Evolutionary conservation across 1,140 invertebrate species (phyloP).

Genomic region (Hyposmocoma kahamanoa): DNA sequence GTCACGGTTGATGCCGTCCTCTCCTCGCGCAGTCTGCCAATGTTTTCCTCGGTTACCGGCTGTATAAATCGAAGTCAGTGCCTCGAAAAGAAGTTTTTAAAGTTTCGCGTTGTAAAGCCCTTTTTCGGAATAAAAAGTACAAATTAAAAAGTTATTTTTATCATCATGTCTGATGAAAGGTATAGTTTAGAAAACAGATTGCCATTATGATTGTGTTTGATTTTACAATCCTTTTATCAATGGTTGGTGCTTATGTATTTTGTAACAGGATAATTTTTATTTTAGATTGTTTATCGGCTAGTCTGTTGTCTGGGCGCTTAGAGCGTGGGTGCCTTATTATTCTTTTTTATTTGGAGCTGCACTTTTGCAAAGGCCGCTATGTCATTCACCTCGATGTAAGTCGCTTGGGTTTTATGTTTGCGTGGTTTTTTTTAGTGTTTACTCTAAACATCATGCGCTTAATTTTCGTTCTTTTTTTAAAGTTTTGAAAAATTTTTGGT

Average conservation of each 20-base stretch:
- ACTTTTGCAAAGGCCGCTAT: slow-evolving; percentile 24
- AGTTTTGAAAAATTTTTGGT: too few species aligned
- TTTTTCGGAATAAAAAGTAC: slow-evolving; percentile 23
- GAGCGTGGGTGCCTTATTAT: slow-evolving; percentile 22
- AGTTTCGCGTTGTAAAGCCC: slow-evolving; percentile 18
- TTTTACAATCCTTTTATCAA: too few species aligned
- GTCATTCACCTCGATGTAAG: slow-evolving; percentile 67
- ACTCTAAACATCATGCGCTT: too few species aligned
- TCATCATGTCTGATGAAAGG: slow-evolving; percentile 41
- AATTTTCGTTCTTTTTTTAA: too few species aligned
- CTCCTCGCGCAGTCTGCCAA: slow-evolving; percentile 23
- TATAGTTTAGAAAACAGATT: slow-evolving; percentile 18
- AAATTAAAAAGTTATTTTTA: slow-evolving; percentile 15
- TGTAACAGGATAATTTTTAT: slow-evolving; percentile 19
- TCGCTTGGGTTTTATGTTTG: too few species aligned
- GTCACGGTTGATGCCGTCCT: background rate
- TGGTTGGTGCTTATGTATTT: slow-evolving; percentile 5
- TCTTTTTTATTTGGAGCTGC: slow-evolving; percentile 19
- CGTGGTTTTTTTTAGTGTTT: too few species aligned
- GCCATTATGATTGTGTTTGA: too few species aligned
- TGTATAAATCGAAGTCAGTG: slow-evolving; percentile 24
- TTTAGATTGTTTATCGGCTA: slow-evolving; percentile 40
- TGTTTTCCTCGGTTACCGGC: slow-evolving; percentile 35
- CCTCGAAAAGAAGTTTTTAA: slow-evolving; percentile 33
- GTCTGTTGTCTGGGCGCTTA: slow-evolving; percentile 27